phyloP scores from a whole-genome alignment of 1,140 invertebrate genomes.

The Drosophila malerkotliana region DNA sequence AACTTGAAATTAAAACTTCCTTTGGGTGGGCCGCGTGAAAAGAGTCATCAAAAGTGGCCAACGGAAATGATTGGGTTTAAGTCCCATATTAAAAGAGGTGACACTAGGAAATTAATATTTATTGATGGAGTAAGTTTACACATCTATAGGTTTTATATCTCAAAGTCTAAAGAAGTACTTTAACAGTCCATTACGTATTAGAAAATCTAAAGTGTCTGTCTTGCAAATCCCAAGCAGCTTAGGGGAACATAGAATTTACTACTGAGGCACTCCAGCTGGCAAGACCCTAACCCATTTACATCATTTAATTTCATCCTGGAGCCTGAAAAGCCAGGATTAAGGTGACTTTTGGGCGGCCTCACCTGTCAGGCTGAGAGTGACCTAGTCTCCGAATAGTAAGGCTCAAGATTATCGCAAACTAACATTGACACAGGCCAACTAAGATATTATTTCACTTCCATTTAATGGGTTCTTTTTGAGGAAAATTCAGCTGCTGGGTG shows the following conservation, averaged over 20 bases:
- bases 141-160: too few species aligned
- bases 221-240: neutral
- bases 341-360: constrained; percentile 11
- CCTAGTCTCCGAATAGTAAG: constrained; percentile 23
- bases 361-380: constrained; percentile 28
- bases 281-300: constrained; percentile 31
- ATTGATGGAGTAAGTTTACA: neutral
- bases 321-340: constrained; percentile 20
- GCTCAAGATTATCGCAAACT: constrained; percentile 41
- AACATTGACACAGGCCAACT: constrained; percentile 32
- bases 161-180: too few species aligned
- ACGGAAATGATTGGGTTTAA: neutral
- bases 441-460: constrained; percentile 36
- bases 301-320: constrained; percentile 17
- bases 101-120: constrained; percentile 1
- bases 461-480: constrained; percentile 32
- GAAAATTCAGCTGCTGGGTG: constrained; percentile 16
- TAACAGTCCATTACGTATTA: neutral
- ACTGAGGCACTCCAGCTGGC: neutral
- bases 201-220: neutral
- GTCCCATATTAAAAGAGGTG: neutral
- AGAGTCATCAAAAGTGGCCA: neutral
- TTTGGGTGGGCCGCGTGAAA: neutral
- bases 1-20: constrained; percentile 38
- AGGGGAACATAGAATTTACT: neutral